These are phyloP conservation scores for Penaeus japonicus DNA, from an alignment of 1,140 invertebrate species.

Conservation along the genomic window DNA sequence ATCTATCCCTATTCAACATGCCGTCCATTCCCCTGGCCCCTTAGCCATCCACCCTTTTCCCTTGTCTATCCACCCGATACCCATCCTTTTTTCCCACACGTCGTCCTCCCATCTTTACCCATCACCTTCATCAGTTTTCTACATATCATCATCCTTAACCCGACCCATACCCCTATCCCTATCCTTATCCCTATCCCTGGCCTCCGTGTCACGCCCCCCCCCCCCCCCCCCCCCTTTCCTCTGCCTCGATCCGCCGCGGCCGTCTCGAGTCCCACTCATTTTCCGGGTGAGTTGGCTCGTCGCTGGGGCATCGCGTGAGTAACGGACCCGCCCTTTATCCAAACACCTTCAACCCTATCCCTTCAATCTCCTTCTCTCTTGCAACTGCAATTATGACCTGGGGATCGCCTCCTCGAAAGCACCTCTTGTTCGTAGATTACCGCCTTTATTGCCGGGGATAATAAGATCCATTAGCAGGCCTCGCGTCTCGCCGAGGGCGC, in stretches of 20 bases:
- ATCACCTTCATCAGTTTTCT: too few species aligned
- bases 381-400: not conserved
- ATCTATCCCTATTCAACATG: too few species aligned
- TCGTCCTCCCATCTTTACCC: too few species aligned
- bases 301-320: not conserved
- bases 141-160: too few species aligned
- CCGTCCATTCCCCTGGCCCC: too few species aligned
- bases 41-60: too few species aligned
- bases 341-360: not conserved
- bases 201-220: not conserved
- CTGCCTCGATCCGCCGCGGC: not conserved
- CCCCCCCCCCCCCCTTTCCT: not conserved
- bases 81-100: too few species aligned
- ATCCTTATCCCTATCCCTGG: not conserved
- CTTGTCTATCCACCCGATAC: too few species aligned
- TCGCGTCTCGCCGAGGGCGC: not conserved
- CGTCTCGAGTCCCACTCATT: conserved; percentile 8
- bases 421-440: too few species aligned
- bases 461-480: not conserved
- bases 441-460: too few species aligned
- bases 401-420: too few species aligned
- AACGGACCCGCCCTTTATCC: not conserved
- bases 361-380: not conserved
- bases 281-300: not conserved
- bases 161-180: too few species aligned